Base-by-base conservation (phyloP, 2,888 invertebrate species). In the Chrysina gloriosa region DNA sequence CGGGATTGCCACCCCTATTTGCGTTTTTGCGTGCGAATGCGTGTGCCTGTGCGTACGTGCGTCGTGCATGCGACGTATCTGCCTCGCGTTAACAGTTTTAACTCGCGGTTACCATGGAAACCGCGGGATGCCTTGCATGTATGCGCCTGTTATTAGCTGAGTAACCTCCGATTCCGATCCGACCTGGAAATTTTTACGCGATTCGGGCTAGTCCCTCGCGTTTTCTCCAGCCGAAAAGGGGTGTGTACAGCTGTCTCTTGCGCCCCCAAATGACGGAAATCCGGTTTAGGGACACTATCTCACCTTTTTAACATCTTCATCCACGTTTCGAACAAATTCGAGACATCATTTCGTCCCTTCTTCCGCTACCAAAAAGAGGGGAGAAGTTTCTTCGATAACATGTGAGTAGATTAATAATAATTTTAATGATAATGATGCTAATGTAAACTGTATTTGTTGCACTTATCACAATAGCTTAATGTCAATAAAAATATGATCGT, bases 241-340 rank as follows among this genome's bases (percentile, higher is more conserved):
- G 63, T 64, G 69, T 71, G 75, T 77, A 78, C 80, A 80, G 80
- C 79, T 80, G 80, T 73, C 42, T 7, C 6, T 77, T 74, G 70
- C 77, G 74, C 72, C 75, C 75, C 75, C 75, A 25, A 42, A 74
- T 75, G 75, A 73, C 81, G 81, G 81, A 81, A 80, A 81, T 81
- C 81, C 81, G 81, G 80, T 77, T 75, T 72, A 72, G 73, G 72
- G 71, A 72, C 16, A 31, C 11, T 25, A 64, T 36, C 39, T 64
- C 21, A 56, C 36, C 23, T 58, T 14, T 14, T n/a, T 11, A 48
- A 9, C 19, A 66, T 71, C 73, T 75, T 74, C 67, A 11, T 54
- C 50, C 63, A 34, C 67, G 63, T 63, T 63, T 65, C 25, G n/a
- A n/a, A n/a, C n/a, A n/a, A n/a, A n/a, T n/a, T n/a, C n/a, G n/a